Percentiles rank a stretch among this genome's conserved stretches.
Conservation (phyloP, 2,888 invertebrate genomes). For the Dinocampus coccinellae region DNA sequence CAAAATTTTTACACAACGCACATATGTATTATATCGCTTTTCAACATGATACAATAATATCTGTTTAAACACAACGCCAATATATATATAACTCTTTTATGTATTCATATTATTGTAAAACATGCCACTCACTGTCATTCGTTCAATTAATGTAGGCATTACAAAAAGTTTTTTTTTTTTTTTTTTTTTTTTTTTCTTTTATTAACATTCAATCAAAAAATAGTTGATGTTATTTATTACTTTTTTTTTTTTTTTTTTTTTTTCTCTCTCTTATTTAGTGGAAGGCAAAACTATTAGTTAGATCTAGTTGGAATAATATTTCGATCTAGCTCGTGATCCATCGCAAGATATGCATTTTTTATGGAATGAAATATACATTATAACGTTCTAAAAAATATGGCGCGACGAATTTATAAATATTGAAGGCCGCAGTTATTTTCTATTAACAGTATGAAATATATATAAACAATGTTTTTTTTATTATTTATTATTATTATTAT, state of each 20-base stretch:
- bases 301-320: neutral
- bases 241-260: neutral
- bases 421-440: slow-evolving; percentile 6
- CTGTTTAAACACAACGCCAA: slow-evolving; percentile 24
- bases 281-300: neutral
- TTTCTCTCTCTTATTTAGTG: neutral
- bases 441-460: neutral
- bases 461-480: slow-evolving; percentile 1
- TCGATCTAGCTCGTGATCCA: neutral
- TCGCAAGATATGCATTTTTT: neutral
- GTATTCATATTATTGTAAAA: slow-evolving; percentile 9
- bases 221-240: slow-evolving; percentile 10
- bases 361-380: slow-evolving; percentile 1
- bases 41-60: slow-evolving; percentile 25
- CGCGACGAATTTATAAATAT: neutral
- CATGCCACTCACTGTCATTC: neutral
- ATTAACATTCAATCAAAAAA: slow-evolving; percentile 16
- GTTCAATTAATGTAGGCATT: neutral
- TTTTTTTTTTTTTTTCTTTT: no score
- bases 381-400: neutral
- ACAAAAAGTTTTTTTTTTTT: slow-evolving; percentile 20
- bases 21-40: slow-evolving; percentile 29
- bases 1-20: slow-evolving; percentile 23
- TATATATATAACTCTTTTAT: slow-evolving; percentile 8
- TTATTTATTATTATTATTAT: no score